These are phyloP conservation scores for Barnardius zonarius DNA, from an alignment of 2,113 vertebrate genomes.

Conservation along the genomic window DNA sequence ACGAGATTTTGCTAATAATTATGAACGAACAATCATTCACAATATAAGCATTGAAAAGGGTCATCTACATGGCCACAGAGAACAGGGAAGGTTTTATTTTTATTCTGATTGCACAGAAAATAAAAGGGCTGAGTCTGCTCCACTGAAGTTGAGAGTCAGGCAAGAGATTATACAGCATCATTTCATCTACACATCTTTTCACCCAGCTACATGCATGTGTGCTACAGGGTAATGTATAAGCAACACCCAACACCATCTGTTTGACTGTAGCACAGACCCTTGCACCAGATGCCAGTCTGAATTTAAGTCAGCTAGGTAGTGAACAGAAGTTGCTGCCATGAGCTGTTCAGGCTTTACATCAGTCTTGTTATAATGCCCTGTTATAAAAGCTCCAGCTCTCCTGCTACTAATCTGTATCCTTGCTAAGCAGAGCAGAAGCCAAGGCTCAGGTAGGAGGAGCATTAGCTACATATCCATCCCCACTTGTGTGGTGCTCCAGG, in stretches of 20 bases:
- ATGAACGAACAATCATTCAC: background rate
- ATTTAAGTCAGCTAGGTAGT: background rate
- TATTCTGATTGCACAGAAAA: background rate
- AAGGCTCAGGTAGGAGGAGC: background rate
- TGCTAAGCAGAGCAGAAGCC: background rate
- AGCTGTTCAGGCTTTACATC: background rate
- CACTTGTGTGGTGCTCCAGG: background rate
- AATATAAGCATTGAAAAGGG: background rate
- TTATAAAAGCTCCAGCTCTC: background rate
- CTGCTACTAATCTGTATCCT: background rate
- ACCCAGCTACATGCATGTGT: background rate
- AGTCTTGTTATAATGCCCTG: fast-evolving
- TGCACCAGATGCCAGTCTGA: background rate
- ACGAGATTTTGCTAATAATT: background rate
- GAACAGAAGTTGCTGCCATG: background rate
- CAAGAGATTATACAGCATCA: background rate
- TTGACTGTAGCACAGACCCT: background rate
- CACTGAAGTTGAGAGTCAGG: background rate
- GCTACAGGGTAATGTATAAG: background rate
- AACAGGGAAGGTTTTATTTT: background rate
- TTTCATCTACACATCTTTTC: background rate
- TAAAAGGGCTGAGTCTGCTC: background rate
- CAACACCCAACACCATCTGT: background rate
- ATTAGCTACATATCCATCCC: background rate
- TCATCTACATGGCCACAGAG: background rate